Percentiles rank a stretch among this genome's conserved stretches.
These are phyloP conservation scores for Semnornis frantzii DNA, from an alignment of 2,113 vertebrate genomes.

Conservation along the genomic window DNA sequence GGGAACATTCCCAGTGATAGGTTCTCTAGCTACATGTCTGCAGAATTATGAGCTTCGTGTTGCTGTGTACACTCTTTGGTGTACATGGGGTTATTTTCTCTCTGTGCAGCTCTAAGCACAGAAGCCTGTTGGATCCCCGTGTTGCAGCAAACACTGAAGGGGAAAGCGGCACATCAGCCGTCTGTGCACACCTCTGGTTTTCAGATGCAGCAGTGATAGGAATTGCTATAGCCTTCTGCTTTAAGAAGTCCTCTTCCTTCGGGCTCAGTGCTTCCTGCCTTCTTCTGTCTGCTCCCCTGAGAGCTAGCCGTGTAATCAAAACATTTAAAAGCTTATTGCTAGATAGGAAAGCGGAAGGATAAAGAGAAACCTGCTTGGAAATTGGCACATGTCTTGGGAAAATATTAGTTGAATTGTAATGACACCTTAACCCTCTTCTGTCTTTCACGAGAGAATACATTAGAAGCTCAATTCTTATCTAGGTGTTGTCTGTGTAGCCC, in stretches of 20 bases:
- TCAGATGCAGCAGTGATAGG: background rate
- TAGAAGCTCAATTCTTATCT: conserved; percentile 30
- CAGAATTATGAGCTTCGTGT: background rate
- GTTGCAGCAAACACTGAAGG: background rate
- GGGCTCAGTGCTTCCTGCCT: background rate
- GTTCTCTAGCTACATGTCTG: background rate
- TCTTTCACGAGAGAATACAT: background rate
- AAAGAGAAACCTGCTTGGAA: conserved; percentile 8
- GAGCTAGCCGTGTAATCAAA: background rate
- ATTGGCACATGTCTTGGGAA: background rate
- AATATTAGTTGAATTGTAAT: conserved; percentile 17
- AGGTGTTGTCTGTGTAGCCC: conserved; percentile 21
- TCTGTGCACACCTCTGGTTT: background rate
- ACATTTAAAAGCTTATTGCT: background rate
- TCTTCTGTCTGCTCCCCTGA: background rate
- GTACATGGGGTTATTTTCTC: accelerated
- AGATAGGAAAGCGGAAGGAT: background rate
- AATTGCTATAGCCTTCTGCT: background rate
- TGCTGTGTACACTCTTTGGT: background rate
- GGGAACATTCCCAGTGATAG: background rate
- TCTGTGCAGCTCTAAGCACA: background rate
- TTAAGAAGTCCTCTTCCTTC: background rate
- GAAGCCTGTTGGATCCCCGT: background rate
- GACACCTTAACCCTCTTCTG: background rate
- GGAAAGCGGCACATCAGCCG: background rate